A percentile compares a stretch with the other conserved stretches of the same genome.
Conservation (phyloP, 2,113 vertebrate species). For the Neogale vison region DNA sequence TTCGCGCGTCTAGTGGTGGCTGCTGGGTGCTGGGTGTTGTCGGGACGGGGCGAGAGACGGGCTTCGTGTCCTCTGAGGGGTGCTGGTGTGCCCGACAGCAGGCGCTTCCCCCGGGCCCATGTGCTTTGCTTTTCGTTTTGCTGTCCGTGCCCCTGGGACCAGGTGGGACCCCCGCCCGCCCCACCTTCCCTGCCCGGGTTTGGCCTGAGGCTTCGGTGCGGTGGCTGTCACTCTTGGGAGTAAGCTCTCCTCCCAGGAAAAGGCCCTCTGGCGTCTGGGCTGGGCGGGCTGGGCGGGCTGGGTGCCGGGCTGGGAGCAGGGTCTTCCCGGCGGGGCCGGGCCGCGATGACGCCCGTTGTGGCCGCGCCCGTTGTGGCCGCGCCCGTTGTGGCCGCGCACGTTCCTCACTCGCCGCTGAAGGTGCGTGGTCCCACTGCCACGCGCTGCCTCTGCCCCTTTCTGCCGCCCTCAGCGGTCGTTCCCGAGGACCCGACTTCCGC, state of each 20-base stretch:
- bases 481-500: rapidly evolving
- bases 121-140: not conserved
- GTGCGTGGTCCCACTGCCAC: rapidly evolving
- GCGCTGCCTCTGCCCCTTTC: rapidly evolving
- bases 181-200: not conserved
- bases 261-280: not conserved
- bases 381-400: rapidly evolving
- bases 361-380: rapidly evolving
- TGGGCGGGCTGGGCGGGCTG: not conserved
- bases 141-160: not conserved
- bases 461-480: rapidly evolving
- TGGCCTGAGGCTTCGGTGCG: not conserved
- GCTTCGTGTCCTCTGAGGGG: not conserved
- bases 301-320: rapidly evolving
- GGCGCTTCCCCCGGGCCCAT: not conserved
- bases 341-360: rapidly evolving
- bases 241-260: not conserved
- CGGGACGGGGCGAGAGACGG: rapidly evolving
- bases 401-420: not conserved
- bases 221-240: not conserved
- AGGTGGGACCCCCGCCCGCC: not conserved
- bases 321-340: rapidly evolving
- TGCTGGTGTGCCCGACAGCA: rapidly evolving
- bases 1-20: rapidly evolving
- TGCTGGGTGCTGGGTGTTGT: rapidly evolving